phyloP scores from a whole-genome alignment of 2,888 invertebrate species.

The Hoplodrina blanda region DNA sequence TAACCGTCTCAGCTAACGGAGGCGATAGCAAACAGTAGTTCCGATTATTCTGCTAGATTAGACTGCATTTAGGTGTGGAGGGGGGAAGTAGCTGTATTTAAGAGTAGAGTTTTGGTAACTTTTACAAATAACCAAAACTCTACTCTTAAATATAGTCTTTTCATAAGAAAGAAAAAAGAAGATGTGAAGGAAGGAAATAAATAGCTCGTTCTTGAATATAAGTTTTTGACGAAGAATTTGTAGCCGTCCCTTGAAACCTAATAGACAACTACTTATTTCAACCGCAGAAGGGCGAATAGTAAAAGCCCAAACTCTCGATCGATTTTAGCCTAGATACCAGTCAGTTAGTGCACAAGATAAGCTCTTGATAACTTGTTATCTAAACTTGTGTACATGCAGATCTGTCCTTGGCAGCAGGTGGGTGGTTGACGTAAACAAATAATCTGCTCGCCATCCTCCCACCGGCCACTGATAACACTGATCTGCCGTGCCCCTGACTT shows the following conservation, averaged over 20 bases:
- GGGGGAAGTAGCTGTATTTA: not conserved
- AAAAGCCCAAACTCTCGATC: not conserved
- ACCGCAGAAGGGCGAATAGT: too few species aligned
- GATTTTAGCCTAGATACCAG: not conserved
- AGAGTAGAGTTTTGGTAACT: not conserved
- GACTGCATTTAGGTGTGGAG: conserved; percentile 15
- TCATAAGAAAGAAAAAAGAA: not conserved
- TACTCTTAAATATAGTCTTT: too few species aligned
- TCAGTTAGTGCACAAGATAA: not conserved
- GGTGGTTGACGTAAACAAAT: conserved; percentile 7
- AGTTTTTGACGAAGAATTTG: too few species aligned
- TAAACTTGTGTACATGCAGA: not conserved
- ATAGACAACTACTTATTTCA: too few species aligned
- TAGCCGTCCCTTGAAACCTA: too few species aligned
- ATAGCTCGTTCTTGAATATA: too few species aligned
- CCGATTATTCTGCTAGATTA: conserved; percentile 53
- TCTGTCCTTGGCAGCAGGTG: conserved; percentile 1
- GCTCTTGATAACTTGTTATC: conserved; percentile 4
- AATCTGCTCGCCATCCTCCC: conserved; percentile 6
- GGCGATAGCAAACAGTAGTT: conserved; percentile 45
- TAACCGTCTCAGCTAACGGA: conserved; percentile 53
- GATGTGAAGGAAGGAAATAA: too few species aligned
- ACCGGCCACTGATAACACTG: conserved; percentile 6
- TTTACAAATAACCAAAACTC: too few species aligned
- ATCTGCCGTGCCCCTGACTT: conserved; percentile 27